These are phyloP conservation scores for Unio delphinus DNA, from an alignment of 2,888 invertebrate species.

Conservation along the genomic window DNA sequence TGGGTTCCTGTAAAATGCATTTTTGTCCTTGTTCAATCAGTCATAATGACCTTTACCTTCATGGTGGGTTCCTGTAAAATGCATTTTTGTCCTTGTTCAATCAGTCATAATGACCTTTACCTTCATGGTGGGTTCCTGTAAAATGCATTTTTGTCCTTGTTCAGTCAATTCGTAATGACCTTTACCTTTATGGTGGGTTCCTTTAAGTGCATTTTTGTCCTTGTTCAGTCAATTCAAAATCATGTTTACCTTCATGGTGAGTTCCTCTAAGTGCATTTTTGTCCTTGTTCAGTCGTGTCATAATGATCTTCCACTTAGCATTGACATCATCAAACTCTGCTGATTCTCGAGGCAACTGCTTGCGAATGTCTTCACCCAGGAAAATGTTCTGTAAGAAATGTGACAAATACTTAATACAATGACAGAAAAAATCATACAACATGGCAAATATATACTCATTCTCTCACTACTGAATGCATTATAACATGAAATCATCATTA, in stretches of 20 bases:
- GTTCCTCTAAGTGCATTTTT: slow-evolving; percentile 71
- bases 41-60: too few species aligned
- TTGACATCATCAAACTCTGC: slow-evolving; percentile 83
- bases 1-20: too few species aligned
- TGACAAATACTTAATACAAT: not conserved
- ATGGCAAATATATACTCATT: too few species aligned
- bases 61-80: too few species aligned
- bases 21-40: too few species aligned
- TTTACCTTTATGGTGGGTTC: slow-evolving; percentile 42
- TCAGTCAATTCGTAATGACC: slow-evolving; percentile 75
- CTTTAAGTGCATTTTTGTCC: slow-evolving; percentile 70
- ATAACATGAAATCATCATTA: not conserved
- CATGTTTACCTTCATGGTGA: slow-evolving; percentile 71
- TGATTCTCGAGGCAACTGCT: slow-evolving; percentile 82
- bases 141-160: slow-evolving; percentile 71
- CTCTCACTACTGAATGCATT: too few species aligned
- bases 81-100: too few species aligned
- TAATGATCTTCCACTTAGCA: slow-evolving; percentile 81
- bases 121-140: too few species aligned
- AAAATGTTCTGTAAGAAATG: slow-evolving; percentile 81
- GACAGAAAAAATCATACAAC: not conserved
- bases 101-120: too few species aligned
- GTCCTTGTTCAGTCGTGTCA: slow-evolving; percentile 71
- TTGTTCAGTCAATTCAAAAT: slow-evolving; percentile 75
- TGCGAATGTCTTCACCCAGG: slow-evolving; percentile 87